Conservation (phyloP, 2,888 invertebrate genomes). For the Lasioglossum leucozonium region DNA sequence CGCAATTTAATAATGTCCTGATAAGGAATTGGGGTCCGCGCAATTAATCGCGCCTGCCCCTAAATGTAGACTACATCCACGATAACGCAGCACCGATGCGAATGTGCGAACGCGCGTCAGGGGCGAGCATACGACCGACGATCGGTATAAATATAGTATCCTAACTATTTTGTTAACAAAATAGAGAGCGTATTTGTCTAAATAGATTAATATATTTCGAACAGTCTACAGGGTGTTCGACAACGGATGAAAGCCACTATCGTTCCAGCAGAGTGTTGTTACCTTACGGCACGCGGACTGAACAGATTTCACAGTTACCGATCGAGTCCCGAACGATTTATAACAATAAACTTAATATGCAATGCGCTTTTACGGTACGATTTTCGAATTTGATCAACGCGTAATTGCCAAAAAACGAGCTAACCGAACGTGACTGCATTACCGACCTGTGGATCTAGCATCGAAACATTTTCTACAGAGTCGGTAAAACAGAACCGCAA, state of each 20-base stretch:
- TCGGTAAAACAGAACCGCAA: too few species aligned
- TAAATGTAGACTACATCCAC: neutral
- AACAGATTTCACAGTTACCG: conserved; percentile 46
- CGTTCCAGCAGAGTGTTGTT: conserved; percentile 54
- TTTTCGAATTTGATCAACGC: neutral
- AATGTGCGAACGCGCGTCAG: neutral
- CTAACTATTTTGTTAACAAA: too few species aligned
- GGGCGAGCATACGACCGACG: neutral
- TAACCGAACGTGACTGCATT: neutral
- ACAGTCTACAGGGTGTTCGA: too few species aligned
- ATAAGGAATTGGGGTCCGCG: neutral
- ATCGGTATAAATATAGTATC: neutral
- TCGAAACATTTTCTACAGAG: too few species aligned
- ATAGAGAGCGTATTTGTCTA: too few species aligned
- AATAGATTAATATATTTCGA: too few species aligned
- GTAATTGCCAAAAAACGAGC: neutral
- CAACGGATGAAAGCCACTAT: conserved; percentile 14
- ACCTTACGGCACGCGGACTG: conserved; percentile 47
- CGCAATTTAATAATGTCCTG: neutral
- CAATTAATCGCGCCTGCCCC: neutral
- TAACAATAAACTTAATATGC: neutral
- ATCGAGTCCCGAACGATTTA: neutral
- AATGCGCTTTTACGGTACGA: neutral
- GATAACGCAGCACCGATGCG: neutral
- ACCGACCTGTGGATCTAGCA: neutral